These are phyloP conservation scores for Nesospiza acunhae DNA, from an alignment of 2,113 vertebrate genomes.

Conservation along the genomic window DNA sequence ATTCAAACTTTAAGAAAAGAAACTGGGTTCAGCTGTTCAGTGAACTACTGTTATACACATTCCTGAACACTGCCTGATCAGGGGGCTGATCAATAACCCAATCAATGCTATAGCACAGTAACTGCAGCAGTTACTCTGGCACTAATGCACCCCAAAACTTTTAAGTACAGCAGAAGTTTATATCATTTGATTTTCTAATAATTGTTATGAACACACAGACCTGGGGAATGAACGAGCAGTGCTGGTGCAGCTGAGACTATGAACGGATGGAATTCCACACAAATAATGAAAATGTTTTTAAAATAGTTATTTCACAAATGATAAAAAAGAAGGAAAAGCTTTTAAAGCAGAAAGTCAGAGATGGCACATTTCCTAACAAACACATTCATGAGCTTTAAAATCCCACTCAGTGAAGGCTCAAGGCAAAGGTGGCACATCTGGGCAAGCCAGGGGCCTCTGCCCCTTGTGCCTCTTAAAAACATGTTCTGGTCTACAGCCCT, in stretches of 20 bases:
- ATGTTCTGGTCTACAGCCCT: not conserved
- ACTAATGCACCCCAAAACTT: not conserved
- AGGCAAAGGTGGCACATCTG: not conserved
- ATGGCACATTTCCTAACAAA: not conserved
- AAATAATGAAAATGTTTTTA: not conserved
- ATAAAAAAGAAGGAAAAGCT: not conserved
- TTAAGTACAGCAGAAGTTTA: not conserved
- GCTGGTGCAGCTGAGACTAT: not conserved
- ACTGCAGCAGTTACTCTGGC: rapidly evolving
- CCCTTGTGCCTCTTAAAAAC: not conserved
- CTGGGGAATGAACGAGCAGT: not conserved
- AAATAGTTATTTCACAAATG: not conserved
- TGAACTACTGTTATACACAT: not conserved
- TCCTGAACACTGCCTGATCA: not conserved
- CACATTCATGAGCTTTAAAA: not conserved
- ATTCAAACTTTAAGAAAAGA: not conserved
- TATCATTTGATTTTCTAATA: constrained; percentile 29
- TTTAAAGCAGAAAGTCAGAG: not conserved
- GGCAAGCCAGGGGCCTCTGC: not conserved
- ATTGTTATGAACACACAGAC: not conserved
- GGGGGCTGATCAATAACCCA: not conserved
- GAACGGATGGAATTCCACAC: not conserved
- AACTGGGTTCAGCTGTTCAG: not conserved
- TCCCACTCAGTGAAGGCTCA: not conserved
- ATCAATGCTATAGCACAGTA: not conserved